These are phyloP conservation scores for Butorides virescens DNA, from an alignment of 2,113 vertebrate genomes.

Conservation along the genomic window DNA sequence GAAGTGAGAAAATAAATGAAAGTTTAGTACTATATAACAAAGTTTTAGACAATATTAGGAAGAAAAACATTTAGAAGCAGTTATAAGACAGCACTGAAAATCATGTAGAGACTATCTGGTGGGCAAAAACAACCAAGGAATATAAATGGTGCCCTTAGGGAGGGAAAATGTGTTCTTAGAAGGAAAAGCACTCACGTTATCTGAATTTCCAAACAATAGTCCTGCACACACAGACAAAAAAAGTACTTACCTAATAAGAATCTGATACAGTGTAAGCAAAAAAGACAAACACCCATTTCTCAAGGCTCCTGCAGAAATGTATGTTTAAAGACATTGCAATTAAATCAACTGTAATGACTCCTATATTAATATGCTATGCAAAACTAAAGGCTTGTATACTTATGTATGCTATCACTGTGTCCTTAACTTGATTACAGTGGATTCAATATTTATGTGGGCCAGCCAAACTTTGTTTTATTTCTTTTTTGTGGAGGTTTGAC, in stretches of 20 bases:
- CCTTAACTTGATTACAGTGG: neutral
- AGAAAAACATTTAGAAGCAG: neutral
- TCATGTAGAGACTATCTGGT: neutral
- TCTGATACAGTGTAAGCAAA: neutral
- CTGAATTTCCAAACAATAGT: neutral
- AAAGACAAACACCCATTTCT: neutral
- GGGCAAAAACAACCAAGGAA: neutral
- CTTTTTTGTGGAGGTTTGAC: neutral
- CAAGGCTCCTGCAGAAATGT: neutral
- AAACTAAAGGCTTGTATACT: neutral
- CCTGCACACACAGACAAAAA: neutral
- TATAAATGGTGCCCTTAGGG: neutral
- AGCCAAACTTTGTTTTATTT: neutral
- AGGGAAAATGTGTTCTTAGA: neutral
- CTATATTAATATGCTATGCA: neutral
- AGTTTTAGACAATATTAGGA: neutral
- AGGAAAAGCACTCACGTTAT: neutral
- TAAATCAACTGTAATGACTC: neutral
- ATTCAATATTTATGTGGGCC: neutral
- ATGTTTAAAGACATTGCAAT: slow-evolving; percentile 18
- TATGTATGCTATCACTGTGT: neutral
- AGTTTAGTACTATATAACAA: neutral
- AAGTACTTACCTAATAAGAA: neutral
- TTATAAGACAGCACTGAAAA: neutral
- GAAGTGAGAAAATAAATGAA: slow-evolving; percentile 1